Evolutionary conservation across 1,140 invertebrate species (phyloP).

Genomic region (Magallana gigas): DNA sequence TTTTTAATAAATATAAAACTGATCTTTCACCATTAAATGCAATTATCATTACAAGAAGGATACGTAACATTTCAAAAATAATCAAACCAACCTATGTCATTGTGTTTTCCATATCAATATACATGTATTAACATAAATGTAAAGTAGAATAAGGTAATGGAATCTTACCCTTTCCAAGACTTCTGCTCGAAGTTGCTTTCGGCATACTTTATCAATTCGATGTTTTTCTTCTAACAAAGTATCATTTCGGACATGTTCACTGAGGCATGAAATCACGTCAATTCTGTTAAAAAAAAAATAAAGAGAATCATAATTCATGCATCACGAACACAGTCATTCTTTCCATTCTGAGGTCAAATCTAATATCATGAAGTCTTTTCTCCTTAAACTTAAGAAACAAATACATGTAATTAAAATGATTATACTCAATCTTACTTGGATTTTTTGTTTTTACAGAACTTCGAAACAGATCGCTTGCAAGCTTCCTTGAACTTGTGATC

Average conservation of each 20-base stretch:
- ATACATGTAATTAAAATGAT: too few species aligned
- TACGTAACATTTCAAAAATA: too few species aligned
- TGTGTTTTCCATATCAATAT: too few species aligned
- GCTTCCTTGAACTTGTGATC: slow-evolving; percentile 97
- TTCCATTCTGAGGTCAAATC: too few species aligned
- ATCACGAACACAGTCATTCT: not conserved
- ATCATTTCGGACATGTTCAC: slow-evolving; percentile 92
- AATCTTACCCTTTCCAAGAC: slow-evolving; percentile 85
- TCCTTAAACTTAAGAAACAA: too few species aligned
- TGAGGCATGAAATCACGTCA: slow-evolving; percentile 94
- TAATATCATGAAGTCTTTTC: not conserved
- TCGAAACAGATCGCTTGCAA: slow-evolving; percentile 90
- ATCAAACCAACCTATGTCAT: too few species aligned
- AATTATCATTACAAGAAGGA: too few species aligned
- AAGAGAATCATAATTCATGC: not conserved
- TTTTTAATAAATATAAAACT: too few species aligned
- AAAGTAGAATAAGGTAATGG: not conserved
- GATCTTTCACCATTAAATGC: too few species aligned
- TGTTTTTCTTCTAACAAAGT: slow-evolving; percentile 85
- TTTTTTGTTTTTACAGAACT: slow-evolving; percentile 84
- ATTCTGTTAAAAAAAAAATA: slow-evolving; percentile 81
- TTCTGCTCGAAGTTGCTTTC: slow-evolving; percentile 91
- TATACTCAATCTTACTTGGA: slow-evolving; percentile 77
- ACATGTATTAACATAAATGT: too few species aligned
- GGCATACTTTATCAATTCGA: slow-evolving; percentile 90